A percentile compares a stretch with the other conserved stretches of the same genome.
phyloP scores from a whole-genome alignment of 2,888 invertebrate species.

The Synanthedon vespiformis region DNA sequence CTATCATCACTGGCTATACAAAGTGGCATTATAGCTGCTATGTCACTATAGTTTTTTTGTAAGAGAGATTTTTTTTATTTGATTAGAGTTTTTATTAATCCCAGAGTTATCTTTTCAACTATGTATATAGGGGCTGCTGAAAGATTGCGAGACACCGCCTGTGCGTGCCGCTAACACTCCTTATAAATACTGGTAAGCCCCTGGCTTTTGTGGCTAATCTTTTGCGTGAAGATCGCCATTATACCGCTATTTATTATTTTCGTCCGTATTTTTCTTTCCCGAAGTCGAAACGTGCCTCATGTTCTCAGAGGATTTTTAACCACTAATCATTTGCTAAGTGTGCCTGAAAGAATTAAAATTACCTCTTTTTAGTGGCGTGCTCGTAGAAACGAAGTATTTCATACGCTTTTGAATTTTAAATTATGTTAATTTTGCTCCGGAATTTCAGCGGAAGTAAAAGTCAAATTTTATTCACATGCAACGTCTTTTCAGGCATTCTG shows the following conservation, averaged over 20 bases:
- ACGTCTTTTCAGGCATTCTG: constrained; percentile 7
- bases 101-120: constrained; percentile 5
- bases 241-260: constrained; percentile 67
- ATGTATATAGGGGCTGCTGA: constrained; percentile 7
- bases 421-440: constrained; percentile 42
- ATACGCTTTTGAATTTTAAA: constrained; percentile 54
- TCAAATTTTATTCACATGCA: constrained; percentile 21
- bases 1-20: no score
- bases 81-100: no score
- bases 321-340: constrained; percentile 31
- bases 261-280: constrained; percentile 51
- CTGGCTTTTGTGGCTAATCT: constrained; percentile 67
- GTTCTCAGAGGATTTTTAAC: constrained; percentile 38
- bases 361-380: constrained; percentile 41
- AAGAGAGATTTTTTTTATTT: no score
- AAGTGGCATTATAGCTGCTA: no score
- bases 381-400: constrained; percentile 44
- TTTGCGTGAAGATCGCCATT: constrained; percentile 66
- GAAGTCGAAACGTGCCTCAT: constrained; percentile 49
- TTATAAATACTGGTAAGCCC: constrained; percentile 68
- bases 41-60: no score
- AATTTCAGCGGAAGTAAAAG: constrained; percentile 20
- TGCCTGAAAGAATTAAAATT: constrained; percentile 49
- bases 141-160: constrained; percentile 20
- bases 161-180: constrained; percentile 58